Conservation (phyloP, 2,113 vertebrate species). For the Proteles cristata region DNA sequence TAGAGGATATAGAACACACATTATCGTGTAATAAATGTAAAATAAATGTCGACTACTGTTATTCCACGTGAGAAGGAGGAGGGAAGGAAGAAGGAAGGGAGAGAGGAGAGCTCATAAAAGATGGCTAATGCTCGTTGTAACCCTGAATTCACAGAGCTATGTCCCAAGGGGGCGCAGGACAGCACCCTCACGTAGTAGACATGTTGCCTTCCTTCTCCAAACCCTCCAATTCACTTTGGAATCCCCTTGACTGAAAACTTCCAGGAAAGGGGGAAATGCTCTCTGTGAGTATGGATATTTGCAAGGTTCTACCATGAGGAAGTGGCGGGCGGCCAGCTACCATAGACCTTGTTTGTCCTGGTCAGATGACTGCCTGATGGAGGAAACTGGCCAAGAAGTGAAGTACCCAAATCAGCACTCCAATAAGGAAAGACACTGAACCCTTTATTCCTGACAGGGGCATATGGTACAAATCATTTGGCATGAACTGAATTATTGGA, state of each 20-base stretch:
- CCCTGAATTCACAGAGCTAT: not conserved
- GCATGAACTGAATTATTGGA: not conserved
- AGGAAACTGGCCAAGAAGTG: not conserved
- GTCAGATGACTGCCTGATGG: not conserved
- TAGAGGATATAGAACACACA: not conserved
- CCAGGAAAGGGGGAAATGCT: not conserved
- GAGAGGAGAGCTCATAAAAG: not conserved
- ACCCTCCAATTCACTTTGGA: not conserved
- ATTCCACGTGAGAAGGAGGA: not conserved
- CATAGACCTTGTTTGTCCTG: not conserved
- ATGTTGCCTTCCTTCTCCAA: not conserved
- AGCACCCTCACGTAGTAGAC: not conserved
- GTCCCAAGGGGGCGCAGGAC: accelerated
- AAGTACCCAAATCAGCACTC: not conserved
- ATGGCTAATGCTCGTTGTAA: not conserved
- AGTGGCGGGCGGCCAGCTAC: accelerated
- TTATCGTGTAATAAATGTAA: not conserved
- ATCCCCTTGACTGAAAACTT: not conserved
- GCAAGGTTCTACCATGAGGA: not conserved
- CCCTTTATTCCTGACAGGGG: not conserved
- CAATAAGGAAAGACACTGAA: not conserved
- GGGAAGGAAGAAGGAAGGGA: not conserved
- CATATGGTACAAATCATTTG: not conserved
- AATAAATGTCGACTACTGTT: not conserved
- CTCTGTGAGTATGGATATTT: not conserved